Percentiles rank a stretch among this genome's conserved stretches.
These are phyloP conservation scores for Pyrgus malvae DNA, from an alignment of 2,888 invertebrate species.

Conservation along the genomic window DNA sequence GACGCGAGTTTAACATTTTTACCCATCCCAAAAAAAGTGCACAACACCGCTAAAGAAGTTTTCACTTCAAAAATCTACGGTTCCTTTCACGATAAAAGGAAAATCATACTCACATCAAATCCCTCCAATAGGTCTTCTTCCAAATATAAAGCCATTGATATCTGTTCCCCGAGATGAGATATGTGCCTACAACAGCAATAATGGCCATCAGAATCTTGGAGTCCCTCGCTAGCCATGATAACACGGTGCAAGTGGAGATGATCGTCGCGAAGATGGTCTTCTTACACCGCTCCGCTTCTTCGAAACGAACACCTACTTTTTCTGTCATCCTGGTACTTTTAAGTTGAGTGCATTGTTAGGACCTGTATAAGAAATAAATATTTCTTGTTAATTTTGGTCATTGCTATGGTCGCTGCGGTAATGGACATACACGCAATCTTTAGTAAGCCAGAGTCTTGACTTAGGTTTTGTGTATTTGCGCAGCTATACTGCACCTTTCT, in stretches of 20 bases:
- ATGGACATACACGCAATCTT: too few species aligned
- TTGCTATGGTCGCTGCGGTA: too few species aligned
- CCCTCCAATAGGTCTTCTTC: constrained; percentile 66
- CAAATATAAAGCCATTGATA: constrained; percentile 77
- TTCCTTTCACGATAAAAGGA: too few species aligned
- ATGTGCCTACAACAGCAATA: constrained; percentile 51
- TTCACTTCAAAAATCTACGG: too few species aligned
- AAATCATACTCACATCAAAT: constrained; percentile 65
- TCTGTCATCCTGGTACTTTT: constrained; percentile 66
- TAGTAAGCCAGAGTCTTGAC: too few species aligned
- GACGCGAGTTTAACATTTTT: too few species aligned
- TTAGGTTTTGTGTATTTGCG: too few species aligned
- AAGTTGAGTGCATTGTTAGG: constrained; percentile 39
- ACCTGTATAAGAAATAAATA: constrained; percentile 30
- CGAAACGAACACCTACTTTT: constrained; percentile 66
- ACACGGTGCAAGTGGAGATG: constrained; percentile 41
- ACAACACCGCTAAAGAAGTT: too few species aligned
- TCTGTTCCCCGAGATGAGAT: constrained; percentile 67
- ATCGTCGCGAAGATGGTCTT: constrained; percentile 51
- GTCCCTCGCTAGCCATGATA: constrained; percentile 53
- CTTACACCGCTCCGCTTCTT: constrained; percentile 64
- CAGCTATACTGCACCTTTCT: too few species aligned
- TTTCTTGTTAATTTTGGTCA: too few species aligned
- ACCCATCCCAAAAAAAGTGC: too few species aligned
- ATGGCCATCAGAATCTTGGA: constrained; percentile 47